Evolutionary conservation across 2,888 invertebrate species (phyloP).

Genomic region (Antheraea assamensis): DNA sequence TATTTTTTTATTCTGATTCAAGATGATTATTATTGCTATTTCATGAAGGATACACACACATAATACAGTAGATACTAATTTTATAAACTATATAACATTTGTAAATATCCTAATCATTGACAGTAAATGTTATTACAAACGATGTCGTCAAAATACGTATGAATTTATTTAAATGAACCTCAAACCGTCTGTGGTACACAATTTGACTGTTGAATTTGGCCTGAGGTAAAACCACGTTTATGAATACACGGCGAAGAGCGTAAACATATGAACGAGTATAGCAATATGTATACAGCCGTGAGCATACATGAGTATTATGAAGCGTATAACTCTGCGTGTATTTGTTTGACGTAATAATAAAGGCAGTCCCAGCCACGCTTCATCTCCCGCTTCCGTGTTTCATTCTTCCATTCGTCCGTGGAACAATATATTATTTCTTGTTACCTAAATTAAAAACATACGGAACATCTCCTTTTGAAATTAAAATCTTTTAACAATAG

Average conservation of each 20-base stretch:
- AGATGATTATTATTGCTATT: too few relatives aligned
- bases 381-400: conserved; percentile 20
- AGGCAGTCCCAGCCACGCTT: conserved; percentile 24
- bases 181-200: not conserved
- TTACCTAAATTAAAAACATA: conserved; percentile 39
- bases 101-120: too few relatives aligned
- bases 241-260: not conserved
- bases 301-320: conserved; percentile 7
- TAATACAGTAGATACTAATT: too few relatives aligned
- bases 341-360: conserved; percentile 42
- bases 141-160: not conserved
- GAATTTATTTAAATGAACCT: not conserved
- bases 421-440: conserved; percentile 52
- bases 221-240: conserved; percentile 6
- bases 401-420: conserved; percentile 41
- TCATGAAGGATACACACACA: too few relatives aligned
- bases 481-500: conserved; percentile 1
- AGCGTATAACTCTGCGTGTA: conserved; percentile 29
- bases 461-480: conserved; percentile 17
- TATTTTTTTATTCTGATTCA: too few relatives aligned
- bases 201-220: not conserved
- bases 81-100: too few relatives aligned
- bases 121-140: too few relatives aligned
- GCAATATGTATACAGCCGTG: conserved; percentile 15
- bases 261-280: conserved; percentile 2